These are phyloP conservation scores for Tetranychus truncatus DNA, from an alignment of 2,888 invertebrate genomes.

Conservation along the genomic window DNA sequence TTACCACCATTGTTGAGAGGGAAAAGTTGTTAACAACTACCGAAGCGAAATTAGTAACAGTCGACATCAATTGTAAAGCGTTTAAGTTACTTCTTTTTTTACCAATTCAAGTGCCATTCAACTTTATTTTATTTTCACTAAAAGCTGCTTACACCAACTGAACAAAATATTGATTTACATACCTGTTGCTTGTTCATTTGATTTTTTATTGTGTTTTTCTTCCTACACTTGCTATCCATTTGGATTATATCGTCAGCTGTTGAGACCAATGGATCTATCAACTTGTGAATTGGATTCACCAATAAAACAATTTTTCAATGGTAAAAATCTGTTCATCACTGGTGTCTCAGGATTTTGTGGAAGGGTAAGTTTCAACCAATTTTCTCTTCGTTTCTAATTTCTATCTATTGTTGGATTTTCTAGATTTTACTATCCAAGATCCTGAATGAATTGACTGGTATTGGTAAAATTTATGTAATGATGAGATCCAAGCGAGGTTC, in stretches of 20 bases:
- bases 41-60: background rate
- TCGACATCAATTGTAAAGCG: background rate
- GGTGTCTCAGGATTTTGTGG: conserved; percentile 90
- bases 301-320: background rate
- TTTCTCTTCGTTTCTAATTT: background rate
- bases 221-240: background rate
- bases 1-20: background rate
- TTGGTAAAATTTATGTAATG: conserved; percentile 4
- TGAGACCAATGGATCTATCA: background rate
- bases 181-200: background rate
- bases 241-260: background rate
- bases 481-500: background rate
- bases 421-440: conserved; percentile 4
- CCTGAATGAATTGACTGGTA: background rate
- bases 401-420: conserved; percentile 58
- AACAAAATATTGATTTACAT: background rate
- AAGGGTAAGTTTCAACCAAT: conserved; percentile 33
- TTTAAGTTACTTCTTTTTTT: background rate
- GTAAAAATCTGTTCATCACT: conserved; percentile 41
- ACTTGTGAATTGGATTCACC: background rate
- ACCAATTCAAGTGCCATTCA: background rate
- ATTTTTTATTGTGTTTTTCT: background rate
- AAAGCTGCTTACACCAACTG: background rate
- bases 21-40: background rate
- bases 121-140: background rate